These are phyloP conservation scores for Otis tarda DNA, from an alignment of 2,113 vertebrate species.

Conservation along the genomic window DNA sequence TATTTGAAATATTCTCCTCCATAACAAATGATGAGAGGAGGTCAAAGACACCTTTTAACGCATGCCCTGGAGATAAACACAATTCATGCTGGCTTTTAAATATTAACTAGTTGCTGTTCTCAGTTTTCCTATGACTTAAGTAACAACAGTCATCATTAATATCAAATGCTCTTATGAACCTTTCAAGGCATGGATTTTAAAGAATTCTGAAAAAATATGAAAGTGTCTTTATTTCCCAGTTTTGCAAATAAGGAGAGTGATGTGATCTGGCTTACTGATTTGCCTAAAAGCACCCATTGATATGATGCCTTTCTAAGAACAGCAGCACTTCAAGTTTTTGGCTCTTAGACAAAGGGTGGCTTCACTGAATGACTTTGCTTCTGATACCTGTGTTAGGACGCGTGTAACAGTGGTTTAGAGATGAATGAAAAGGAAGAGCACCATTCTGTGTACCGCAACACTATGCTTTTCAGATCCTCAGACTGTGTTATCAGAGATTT, in stretches of 20 bases:
- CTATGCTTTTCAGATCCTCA: neutral
- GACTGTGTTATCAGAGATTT: neutral
- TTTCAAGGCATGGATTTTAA: neutral
- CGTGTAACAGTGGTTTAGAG: neutral
- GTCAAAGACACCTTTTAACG: slow-evolving; percentile 30
- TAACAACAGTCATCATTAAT: neutral
- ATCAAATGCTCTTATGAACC: neutral
- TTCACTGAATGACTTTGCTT: slow-evolving; percentile 1
- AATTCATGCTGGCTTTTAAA: slow-evolving; percentile 27
- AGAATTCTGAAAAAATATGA: neutral
- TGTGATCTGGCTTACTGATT: neutral
- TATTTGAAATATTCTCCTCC: slow-evolving; percentile 4
- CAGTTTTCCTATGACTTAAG: neutral
- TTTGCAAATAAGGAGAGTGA: neutral
- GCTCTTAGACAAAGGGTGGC: neutral
- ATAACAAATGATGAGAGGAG: neutral
- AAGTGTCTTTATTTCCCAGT: neutral
- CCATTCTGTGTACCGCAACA: neutral
- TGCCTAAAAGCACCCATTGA: neutral
- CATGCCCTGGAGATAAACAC: neutral
- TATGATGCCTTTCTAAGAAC: neutral
- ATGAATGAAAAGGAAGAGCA: neutral
- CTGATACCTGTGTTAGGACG: neutral
- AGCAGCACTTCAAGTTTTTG: neutral
- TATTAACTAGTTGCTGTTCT: slow-evolving; percentile 12